Conservation (phyloP, 2,797 vertebrate genomes). For the Melanogrammus aeglefinus region DNA sequence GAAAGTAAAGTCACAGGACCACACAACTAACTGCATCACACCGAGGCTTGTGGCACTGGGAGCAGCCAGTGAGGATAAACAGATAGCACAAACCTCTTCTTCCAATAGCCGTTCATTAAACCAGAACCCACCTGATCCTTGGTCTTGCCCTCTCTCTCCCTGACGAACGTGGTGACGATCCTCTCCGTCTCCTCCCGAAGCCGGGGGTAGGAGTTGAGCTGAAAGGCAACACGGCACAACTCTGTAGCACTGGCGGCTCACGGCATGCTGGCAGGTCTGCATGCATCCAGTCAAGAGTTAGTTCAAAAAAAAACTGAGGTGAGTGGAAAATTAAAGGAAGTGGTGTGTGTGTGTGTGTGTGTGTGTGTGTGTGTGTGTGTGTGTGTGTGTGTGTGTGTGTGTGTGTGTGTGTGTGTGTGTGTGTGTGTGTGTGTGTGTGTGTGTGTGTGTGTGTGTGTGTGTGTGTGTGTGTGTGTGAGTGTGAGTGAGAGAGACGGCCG, state of each 20-base stretch:
- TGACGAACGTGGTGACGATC: constrained; percentile 90
- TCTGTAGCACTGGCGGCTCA: background rate
- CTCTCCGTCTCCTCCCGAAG: constrained; percentile 93
- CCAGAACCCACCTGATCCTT: constrained; percentile 88
- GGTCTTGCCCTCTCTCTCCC: constrained; percentile 90
- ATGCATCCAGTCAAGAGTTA: background rate
- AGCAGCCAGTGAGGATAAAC: no score
- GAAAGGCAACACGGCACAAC: constrained; percentile 47
- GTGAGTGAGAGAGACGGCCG: no score
- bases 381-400: no score
- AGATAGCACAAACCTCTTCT: no score
- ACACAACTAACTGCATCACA: background rate
- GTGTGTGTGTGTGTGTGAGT: background rate
- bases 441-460: background rate
- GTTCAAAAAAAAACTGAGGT: background rate
- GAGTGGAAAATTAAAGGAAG: background rate
- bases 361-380: no score
- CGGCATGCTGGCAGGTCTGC: background rate
- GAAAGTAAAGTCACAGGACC: background rate
- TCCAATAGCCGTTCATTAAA: background rate
- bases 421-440: no score
- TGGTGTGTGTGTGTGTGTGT: background rate
- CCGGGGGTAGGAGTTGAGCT: constrained; percentile 91
- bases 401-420: no score
- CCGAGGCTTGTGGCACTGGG: background rate